phyloP scores from a whole-genome alignment of 1,140 invertebrate genomes.

The Drosophila chauvacae region DNA sequence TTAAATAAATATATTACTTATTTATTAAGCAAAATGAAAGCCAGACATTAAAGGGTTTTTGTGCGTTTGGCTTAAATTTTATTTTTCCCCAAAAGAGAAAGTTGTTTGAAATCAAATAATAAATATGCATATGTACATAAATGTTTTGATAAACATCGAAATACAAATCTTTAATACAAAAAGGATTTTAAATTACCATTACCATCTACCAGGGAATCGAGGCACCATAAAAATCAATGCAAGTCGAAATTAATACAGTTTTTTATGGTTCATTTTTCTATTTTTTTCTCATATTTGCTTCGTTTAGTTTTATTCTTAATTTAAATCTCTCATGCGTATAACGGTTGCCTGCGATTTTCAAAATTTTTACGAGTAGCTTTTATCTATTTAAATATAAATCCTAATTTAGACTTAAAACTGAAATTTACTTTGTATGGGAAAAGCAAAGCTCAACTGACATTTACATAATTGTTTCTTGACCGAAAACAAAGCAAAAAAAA shows the following conservation, averaged over 20 bases:
- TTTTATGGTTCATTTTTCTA: no score
- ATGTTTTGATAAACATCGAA: not conserved
- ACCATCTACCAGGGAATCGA: no score
- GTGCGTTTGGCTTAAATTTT: not conserved
- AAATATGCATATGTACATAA: not conserved
- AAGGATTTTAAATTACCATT: not conserved
- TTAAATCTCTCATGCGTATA: no score
- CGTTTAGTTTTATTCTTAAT: no score
- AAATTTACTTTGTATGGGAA: not conserved
- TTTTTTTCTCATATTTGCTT: no score
- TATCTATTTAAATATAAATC: not conserved
- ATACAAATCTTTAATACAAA: not conserved
- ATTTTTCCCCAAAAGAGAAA: not conserved
- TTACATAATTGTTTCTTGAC: conserved; percentile 11
- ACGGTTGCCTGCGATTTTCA: no score
- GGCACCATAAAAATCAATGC: no score
- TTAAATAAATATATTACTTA: no score
- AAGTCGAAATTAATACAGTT: no score
- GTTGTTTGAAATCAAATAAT: not conserved
- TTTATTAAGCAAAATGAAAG: not conserved
- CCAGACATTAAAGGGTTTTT: not conserved
- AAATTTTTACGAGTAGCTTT: not conserved
- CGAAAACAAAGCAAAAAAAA: not conserved
- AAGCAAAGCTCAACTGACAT: not conserved
- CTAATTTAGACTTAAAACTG: not conserved